Evolutionary conservation across 2,113 vertebrate genomes (phyloP).

Genomic region (Apodemus sylvaticus): DNA sequence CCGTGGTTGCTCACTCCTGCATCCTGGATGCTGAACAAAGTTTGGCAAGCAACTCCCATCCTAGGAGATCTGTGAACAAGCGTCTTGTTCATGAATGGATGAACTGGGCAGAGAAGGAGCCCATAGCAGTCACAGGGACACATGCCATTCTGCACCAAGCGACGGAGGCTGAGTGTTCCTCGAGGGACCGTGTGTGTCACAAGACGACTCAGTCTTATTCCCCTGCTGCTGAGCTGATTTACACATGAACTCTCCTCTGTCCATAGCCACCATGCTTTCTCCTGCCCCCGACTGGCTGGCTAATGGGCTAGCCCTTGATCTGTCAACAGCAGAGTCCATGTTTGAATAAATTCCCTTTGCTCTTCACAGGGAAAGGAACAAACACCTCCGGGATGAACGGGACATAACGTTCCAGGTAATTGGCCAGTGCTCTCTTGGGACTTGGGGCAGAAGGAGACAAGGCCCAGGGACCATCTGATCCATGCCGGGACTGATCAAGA

Average conservation of each 20-base stretch:
- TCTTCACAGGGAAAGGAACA: slow-evolving; percentile 94
- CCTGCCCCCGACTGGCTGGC: background rate
- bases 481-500: background rate
- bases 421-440: background rate
- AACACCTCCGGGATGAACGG: slow-evolving; percentile 92
- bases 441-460: background rate
- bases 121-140: background rate
- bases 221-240: background rate
- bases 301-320: background rate
- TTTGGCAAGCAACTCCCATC: background rate
- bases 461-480: background rate
- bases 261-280: background rate
- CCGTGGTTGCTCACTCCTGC: background rate
- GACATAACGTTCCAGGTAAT: slow-evolving; percentile 89
- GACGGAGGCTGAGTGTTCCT: background rate
- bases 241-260: background rate
- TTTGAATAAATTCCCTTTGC: slow-evolving; percentile 32
- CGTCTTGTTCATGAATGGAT: accelerated
- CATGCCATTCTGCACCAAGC: background rate
- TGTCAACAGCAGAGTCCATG: accelerated
- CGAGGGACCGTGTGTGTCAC: background rate
- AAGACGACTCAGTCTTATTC: background rate
- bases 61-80: background rate
- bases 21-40: background rate
- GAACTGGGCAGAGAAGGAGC: background rate